A percentile compares a stretch with the other conserved stretches of the same genome.
phyloP scores from a whole-genome alignment of 2,888 invertebrate genomes.

The Criorhina ranunculi region DNA sequence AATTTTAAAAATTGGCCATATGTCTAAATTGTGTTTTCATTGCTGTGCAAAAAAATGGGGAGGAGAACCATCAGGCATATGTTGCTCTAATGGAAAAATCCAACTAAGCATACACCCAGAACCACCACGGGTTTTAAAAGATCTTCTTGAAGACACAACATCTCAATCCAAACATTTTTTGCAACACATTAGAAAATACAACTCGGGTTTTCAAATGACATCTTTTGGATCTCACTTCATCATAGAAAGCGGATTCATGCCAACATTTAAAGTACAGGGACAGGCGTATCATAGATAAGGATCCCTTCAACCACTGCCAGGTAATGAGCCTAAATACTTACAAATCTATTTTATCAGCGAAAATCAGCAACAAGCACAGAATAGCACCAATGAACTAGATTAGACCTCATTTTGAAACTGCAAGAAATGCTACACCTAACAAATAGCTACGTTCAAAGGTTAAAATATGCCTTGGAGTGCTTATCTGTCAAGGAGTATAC shows the following conservation, averaged over 20 bases:
- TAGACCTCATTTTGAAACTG: no score
- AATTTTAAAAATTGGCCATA: not conserved
- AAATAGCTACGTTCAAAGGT: no score
- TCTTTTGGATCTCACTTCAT: not conserved
- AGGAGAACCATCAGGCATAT: constrained; percentile 2
- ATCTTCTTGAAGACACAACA: constrained; percentile 2
- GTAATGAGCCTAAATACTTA: no score
- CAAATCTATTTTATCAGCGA: no score
- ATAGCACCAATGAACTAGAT: no score
- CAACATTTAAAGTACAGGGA: no score
- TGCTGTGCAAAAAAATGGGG: constrained; percentile 5
- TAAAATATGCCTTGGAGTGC: no score
- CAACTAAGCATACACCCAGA: constrained; percentile 1
- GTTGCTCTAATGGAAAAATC: constrained; percentile 11
- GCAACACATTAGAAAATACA: constrained; percentile 2
- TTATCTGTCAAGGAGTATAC: no score
- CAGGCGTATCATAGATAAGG: no score
- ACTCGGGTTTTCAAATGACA: not conserved
- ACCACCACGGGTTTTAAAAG: not conserved
- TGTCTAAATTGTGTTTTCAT: constrained; percentile 1
- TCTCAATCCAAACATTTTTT: not conserved
- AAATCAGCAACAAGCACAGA: no score
- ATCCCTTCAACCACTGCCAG: no score
- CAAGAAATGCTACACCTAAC: no score
- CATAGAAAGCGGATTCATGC: constrained; percentile 2